Percentiles rank a stretch among this genome's conserved stretches.
Conservation (phyloP, 1,140 invertebrate genomes). For the Anastatus disparis region DNA sequence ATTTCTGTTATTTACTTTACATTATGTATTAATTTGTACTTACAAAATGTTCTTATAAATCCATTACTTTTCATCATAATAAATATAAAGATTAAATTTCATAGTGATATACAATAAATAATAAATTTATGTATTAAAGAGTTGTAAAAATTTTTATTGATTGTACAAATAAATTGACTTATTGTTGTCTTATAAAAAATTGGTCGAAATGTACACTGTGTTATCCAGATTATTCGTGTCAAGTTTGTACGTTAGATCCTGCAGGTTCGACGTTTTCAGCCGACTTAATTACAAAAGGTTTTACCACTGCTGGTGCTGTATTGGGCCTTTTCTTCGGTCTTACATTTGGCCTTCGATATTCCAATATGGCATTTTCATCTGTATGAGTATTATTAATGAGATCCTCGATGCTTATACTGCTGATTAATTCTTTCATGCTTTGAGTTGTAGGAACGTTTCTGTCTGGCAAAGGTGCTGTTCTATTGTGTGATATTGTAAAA, state of each 20-base stretch:
- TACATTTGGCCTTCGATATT: background rate
- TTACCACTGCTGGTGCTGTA: slow-evolving; percentile 11
- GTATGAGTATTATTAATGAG: slow-evolving; percentile 12
- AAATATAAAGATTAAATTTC: too few species aligned
- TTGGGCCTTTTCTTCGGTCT: slow-evolving; percentile 15
- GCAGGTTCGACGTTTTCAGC: too few species aligned
- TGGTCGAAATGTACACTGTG: too few species aligned
- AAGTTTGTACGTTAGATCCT: too few species aligned
- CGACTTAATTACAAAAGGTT: background rate
- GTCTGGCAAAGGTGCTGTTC: slow-evolving; percentile 15
- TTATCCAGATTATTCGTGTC: too few species aligned
- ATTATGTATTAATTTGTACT: too few species aligned
- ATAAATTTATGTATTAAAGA: too few species aligned
- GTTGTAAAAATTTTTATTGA: background rate
- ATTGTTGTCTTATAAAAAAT: background rate
- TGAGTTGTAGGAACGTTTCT: background rate
- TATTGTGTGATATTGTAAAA: slow-evolving; percentile 6
- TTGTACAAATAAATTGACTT: background rate
- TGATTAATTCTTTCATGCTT: slow-evolving; percentile 23
- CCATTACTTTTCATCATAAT: too few species aligned
- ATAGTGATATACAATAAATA: too few species aligned
- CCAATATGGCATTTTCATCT: background rate
- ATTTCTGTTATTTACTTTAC: too few species aligned
- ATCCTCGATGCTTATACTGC: slow-evolving; percentile 28
- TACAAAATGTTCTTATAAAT: too few species aligned